Percentiles rank a stretch among this genome's conserved stretches.
Evolutionary conservation across 2,888 invertebrate genomes (phyloP).

Genomic region (Athalia cordata): DNA sequence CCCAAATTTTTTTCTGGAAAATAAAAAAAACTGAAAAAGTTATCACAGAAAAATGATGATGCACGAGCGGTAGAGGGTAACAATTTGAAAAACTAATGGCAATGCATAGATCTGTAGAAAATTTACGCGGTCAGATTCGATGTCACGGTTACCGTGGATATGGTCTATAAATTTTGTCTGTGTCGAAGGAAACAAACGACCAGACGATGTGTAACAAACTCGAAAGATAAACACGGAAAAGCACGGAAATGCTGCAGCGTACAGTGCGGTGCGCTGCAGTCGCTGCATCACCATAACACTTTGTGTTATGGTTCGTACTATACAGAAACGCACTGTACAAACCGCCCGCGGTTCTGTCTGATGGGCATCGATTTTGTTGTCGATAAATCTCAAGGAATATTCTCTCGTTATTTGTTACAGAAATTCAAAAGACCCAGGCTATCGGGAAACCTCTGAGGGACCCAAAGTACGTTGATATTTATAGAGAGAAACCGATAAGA

Average conservation of each 20-base stretch:
- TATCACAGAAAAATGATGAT: too few relatives aligned
- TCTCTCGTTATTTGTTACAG: slow-evolving; percentile 74
- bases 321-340: neutral
- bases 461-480: slow-evolving; percentile 84
- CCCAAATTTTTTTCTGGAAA: too few relatives aligned
- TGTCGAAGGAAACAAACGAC: slow-evolving; percentile 38
- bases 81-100: too few relatives aligned
- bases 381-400: slow-evolving; percentile 5
- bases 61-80: too few relatives aligned
- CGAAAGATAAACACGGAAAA: slow-evolving; percentile 34
- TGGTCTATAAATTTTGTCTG: slow-evolving; percentile 22
- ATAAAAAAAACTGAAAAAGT: too few relatives aligned
- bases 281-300: slow-evolving; percentile 15
- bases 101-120: too few relatives aligned
- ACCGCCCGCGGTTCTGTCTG: neutral
- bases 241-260: neutral
- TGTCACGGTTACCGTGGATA: neutral
- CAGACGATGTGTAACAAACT: slow-evolving; percentile 27
- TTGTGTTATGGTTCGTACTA: slow-evolving; percentile 22
- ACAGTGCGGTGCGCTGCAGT: neutral
- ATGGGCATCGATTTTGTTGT: neutral
- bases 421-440: slow-evolving; percentile 84
- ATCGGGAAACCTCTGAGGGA: slow-evolving; percentile 82
- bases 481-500: slow-evolving; percentile 84
- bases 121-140: slow-evolving; percentile 3